Base-by-base conservation (phyloP, 2,888 invertebrate species). In the Thelaira solivaga region DNA sequence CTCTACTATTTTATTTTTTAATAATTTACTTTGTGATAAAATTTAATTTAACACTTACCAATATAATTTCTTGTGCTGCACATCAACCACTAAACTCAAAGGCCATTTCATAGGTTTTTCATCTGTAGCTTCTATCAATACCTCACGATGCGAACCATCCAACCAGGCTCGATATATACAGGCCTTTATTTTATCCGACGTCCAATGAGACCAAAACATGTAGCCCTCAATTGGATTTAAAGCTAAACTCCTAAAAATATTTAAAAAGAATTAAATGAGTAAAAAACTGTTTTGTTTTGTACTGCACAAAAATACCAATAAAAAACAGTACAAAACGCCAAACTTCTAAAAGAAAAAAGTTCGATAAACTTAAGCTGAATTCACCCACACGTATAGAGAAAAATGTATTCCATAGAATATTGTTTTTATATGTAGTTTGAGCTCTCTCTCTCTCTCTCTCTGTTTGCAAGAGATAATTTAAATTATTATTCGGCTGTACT, bases 141-240 rank as follows among this genome's bases (percentile, higher is more conserved):
- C 85, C 83, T 90, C 90, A 57, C 92, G 90, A 82, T 91, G 90
- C 1, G 90, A 89, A 10, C 95, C 96, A 89, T 95, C 95, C 93
- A 96, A 93, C 90, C 91, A 91, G 20, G 94, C 93, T 45, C 90
- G 89, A 86, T 93, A 93, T 81, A 96, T 92, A 80, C 91, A 91
- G 7, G 93, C 93, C 13, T 87, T 86, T 10, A 81, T 82, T 11
- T 83, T 83, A 2, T 81, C 78, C 4, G 80, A 88, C 22, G 91
- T 90, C 94, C 94, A 95, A 85, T 93, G 92, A 1, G 93, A 90
- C 94, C 95, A 96, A 89, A 93, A 96, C 91, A 96, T 92, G 29
- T 90, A 85, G 89, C 96, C 94, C 75, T 90, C 89, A 76, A 89
- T 89, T 0, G 95, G 94, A 89, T 94, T 92, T 8, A 96, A 90